These are phyloP conservation scores for Pachyramphus minor DNA, from an alignment of 2,113 vertebrate genomes.

Conservation along the genomic window DNA sequence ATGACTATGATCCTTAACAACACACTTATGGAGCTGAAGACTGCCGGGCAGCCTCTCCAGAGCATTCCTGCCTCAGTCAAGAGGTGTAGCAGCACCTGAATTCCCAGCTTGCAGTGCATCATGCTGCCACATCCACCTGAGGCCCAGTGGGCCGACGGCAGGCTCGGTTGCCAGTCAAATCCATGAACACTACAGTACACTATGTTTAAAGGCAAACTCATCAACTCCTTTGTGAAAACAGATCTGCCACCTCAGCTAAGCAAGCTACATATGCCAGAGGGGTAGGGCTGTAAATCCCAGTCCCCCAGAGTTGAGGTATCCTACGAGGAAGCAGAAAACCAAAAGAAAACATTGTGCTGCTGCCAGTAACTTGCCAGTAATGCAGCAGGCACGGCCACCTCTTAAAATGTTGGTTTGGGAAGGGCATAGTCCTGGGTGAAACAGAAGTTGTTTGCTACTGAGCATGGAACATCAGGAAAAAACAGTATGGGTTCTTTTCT, in stretches of 20 bases:
- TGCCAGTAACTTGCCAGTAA: not conserved
- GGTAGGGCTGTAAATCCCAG: fast-evolving
- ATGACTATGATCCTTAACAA: not conserved
- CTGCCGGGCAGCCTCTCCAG: not conserved
- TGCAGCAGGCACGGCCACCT: not conserved
- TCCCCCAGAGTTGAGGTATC: not conserved
- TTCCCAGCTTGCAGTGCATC: not conserved
- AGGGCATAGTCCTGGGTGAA: not conserved
- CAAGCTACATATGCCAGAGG: not conserved
- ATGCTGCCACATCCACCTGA: not conserved
- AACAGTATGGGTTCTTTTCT: not conserved
- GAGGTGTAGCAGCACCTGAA: not conserved
- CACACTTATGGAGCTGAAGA: not conserved
- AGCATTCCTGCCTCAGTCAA: not conserved
- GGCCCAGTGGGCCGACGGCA: fast-evolving
- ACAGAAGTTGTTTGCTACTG: not conserved
- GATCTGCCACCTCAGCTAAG: not conserved
- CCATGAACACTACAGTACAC: not conserved
- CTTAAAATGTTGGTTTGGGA: not conserved
- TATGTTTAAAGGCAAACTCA: not conserved
- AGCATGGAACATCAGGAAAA: not conserved
- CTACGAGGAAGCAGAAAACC: not conserved
- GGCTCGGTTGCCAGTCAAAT: not conserved
- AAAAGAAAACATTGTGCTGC: not conserved
- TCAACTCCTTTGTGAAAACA: not conserved